A percentile compares a stretch with the other conserved stretches of the same genome.
phyloP scores from a whole-genome alignment of 2,797 vertebrate species.

The Chelon labrosus region DNA sequence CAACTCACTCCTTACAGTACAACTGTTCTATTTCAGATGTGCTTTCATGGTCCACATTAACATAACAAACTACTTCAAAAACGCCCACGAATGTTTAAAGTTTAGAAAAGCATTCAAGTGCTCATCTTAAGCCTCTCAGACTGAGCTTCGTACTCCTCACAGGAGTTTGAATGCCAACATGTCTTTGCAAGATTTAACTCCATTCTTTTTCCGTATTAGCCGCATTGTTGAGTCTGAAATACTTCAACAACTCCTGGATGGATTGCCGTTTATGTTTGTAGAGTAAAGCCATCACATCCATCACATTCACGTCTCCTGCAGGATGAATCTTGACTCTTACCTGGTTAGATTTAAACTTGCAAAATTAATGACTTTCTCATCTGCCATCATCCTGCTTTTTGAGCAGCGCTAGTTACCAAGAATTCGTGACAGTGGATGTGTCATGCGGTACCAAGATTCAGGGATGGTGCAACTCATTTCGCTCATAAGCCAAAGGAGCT shows the following conservation, averaged over 20 bases:
- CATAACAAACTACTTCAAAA: slow-evolving; percentile 32
- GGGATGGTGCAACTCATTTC: no score
- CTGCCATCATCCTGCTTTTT: not conserved
- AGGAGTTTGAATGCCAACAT: slow-evolving; percentile 21
- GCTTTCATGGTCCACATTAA: slow-evolving; percentile 41
- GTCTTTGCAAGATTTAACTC: slow-evolving; percentile 23
- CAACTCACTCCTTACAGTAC: slow-evolving; percentile 27
- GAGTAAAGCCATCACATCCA: not conserved
- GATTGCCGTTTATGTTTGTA: not conserved
- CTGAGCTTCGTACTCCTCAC: slow-evolving; percentile 17
- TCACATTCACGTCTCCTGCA: not conserved
- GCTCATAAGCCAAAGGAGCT: not conserved
- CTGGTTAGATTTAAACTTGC: not conserved
- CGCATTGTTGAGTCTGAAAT: not conserved
- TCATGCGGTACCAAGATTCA: not conserved
- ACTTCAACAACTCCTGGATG: not conserved
- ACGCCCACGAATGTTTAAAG: slow-evolving; percentile 28
- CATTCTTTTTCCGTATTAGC: not conserved
- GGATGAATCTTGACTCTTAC: not conserved
- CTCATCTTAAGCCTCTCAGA: slow-evolving; percentile 17
- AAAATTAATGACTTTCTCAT: not conserved
- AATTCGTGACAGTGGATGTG: not conserved
- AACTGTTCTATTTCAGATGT: slow-evolving; percentile 13
- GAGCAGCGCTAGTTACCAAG: not conserved
- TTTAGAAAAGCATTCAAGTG: slow-evolving; percentile 33